These are phyloP conservation scores for Epistrophella euchroma DNA, from an alignment of 2,888 invertebrate species.

Conservation along the genomic window DNA sequence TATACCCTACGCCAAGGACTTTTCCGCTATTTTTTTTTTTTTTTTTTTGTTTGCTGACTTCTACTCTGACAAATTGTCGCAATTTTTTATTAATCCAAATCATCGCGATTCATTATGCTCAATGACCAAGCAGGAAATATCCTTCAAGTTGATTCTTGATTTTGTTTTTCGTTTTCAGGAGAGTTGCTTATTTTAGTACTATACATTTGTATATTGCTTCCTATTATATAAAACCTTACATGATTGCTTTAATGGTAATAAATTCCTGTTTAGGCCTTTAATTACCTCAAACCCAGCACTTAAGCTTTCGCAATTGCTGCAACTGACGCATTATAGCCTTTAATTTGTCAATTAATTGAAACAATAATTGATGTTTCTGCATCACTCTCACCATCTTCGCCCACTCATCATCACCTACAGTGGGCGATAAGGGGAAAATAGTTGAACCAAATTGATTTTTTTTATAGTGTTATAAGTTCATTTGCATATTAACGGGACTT, in stretches of 20 bases:
- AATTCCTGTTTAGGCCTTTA: constrained; percentile 48
- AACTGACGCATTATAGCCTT: constrained; percentile 77
- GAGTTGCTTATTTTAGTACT: neutral
- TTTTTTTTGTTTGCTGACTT: constrained; percentile 2
- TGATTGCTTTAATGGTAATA: constrained; percentile 29
- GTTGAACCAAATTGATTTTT: neutral
- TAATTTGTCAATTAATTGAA: constrained; percentile 78
- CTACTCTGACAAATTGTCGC: constrained; percentile 77
- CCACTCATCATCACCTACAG: constrained; percentile 5
- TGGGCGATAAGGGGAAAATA: neutral
- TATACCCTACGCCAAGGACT: constrained; percentile 21
- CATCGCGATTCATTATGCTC: constrained; percentile 79
- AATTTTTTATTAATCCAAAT: constrained; percentile 78
- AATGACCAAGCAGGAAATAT: constrained; percentile 77
- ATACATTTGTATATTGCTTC: neutral
- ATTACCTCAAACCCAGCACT: constrained; percentile 40
- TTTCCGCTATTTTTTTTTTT: constrained; percentile 5
- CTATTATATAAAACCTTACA: constrained; percentile 32
- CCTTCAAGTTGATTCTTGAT: constrained; percentile 26
- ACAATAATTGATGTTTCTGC: constrained; percentile 75
- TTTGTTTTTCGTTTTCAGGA: neutral
- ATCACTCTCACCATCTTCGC: constrained; percentile 16
- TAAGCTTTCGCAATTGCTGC: constrained; percentile 59
- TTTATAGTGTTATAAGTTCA: too few species aligned
- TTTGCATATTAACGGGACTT: too few species aligned